phyloP scores from a whole-genome alignment of 2,113 vertebrate species.

The Charina bottae region DNA sequence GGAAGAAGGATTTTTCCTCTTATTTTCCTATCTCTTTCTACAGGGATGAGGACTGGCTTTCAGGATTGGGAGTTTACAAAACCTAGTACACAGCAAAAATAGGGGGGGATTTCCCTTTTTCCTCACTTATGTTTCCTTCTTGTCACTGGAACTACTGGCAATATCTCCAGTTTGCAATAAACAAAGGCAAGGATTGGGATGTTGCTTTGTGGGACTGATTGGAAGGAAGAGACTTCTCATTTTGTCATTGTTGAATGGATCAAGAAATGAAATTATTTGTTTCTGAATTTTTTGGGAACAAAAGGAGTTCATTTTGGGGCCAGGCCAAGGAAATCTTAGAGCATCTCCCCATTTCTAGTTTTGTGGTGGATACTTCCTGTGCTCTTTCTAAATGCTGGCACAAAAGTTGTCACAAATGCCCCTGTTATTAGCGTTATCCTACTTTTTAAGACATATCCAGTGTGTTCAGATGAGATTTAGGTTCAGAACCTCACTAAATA shows the following conservation, averaged over 20 bases:
- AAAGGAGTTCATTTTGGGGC: background rate
- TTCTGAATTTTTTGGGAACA: background rate
- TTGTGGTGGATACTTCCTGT: background rate
- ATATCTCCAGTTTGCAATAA: background rate
- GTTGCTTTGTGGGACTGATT: background rate
- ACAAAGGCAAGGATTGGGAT: background rate
- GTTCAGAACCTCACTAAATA: background rate
- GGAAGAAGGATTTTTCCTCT: too few relatives aligned
- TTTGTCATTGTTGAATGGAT: background rate
- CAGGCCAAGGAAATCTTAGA: background rate
- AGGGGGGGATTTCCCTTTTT: too few relatives aligned
- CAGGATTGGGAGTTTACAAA: background rate
- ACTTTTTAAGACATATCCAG: background rate
- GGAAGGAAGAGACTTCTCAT: background rate
- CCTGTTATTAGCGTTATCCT: too few relatives aligned
- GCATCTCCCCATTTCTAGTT: background rate
- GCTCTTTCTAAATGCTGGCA: background rate
- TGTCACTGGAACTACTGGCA: background rate
- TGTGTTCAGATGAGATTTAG: background rate
- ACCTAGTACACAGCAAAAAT: background rate
- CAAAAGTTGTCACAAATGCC: background rate
- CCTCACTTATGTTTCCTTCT: background rate
- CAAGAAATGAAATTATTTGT: background rate
- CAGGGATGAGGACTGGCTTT: background rate
- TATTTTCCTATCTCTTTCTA: background rate